Percentiles rank a stretch among this genome's conserved stretches.
These are phyloP conservation scores for Glaucidium brasilianum DNA, from an alignment of 2,113 vertebrate species.

Conservation along the genomic window DNA sequence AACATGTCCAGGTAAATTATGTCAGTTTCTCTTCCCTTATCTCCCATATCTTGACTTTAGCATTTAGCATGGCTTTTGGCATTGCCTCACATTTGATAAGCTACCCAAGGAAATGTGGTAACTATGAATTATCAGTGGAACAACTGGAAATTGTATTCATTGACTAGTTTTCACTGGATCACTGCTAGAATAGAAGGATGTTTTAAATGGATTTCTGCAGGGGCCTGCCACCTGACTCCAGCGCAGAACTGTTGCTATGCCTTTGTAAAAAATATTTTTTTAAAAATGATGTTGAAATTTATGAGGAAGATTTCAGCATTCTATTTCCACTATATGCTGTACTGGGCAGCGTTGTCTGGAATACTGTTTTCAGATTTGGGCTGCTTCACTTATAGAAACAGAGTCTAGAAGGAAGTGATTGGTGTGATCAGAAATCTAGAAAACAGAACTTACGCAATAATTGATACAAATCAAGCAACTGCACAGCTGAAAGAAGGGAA, in stretches of 20 bases:
- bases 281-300: not conserved
- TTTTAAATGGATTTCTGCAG: not conserved
- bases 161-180: not conserved
- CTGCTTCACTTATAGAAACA: not conserved
- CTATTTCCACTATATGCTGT: not conserved
- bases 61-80: not conserved
- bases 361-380: not conserved
- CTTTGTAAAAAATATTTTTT: not conserved
- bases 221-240: not conserved
- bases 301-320: not conserved
- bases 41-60: not conserved
- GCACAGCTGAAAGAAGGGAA: not conserved
- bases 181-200: not conserved
- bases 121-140: not conserved
- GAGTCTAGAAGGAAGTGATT: not conserved
- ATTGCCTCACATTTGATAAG: not conserved
- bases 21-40: too few relatives aligned
- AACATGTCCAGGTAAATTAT: too few relatives aligned
- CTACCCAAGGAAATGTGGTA: not conserved
- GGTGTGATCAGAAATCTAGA: not conserved
- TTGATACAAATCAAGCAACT: not conserved
- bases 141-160: not conserved
- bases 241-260: not conserved
- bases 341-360: not conserved
- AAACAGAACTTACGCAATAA: not conserved